A percentile compares a stretch with the other conserved stretches of the same genome.
Evolutionary conservation across 1,140 invertebrate genomes (phyloP).

Genomic region (Dolichoris vasculosae): DNA sequence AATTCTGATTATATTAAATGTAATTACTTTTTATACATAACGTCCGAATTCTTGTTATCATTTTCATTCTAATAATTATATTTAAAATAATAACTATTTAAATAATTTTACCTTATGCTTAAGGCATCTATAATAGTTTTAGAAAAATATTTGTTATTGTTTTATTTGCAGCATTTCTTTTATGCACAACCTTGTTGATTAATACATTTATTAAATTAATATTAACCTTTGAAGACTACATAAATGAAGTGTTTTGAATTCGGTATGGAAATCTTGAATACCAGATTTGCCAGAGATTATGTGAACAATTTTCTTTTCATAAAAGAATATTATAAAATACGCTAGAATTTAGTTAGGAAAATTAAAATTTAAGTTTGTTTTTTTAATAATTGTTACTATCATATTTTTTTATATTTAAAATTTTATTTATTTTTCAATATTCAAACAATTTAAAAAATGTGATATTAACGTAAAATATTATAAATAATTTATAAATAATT

Average conservation of each 20-base stretch:
- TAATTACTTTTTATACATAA: too few species aligned
- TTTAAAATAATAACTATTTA: not conserved
- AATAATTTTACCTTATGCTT: not conserved
- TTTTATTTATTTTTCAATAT: not conserved
- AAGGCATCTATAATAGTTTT: not conserved
- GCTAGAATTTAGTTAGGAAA: not conserved
- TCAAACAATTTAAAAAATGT: not conserved
- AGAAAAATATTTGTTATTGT: not conserved
- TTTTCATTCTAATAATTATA: too few species aligned
- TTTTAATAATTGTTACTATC: not conserved
- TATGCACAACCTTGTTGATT: not conserved
- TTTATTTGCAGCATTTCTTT: not conserved
- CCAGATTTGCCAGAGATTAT: not conserved
- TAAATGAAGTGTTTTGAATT: not conserved
- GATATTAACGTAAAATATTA: not conserved
- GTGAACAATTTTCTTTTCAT: not conserved
- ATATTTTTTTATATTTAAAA: not conserved
- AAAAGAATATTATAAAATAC: not conserved
- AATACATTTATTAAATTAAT: not conserved
- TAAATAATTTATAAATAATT: too few species aligned
- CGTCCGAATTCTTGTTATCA: too few species aligned
- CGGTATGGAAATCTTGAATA: conserved; percentile 5
- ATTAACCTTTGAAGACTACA: conserved; percentile 10
- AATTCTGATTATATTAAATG: too few species aligned
- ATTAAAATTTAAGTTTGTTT: not conserved